phyloP scores from a whole-genome alignment of 2,113 vertebrate species.

The Columba livia region DNA sequence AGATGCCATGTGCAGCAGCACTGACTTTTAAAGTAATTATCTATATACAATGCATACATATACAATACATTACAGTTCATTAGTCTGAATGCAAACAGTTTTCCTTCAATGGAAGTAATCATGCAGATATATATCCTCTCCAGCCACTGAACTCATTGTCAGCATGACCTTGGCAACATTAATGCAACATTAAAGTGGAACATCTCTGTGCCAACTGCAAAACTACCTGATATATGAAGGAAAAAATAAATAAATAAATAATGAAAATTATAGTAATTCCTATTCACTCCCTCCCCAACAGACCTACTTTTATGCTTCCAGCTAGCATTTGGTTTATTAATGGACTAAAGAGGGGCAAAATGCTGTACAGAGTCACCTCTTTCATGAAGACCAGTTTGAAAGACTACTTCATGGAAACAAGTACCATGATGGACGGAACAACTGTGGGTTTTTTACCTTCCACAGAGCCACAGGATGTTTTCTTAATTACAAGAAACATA shows the following conservation, averaged over 20 bases:
- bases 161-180: not conserved
- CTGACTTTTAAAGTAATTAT: not conserved
- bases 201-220: not conserved
- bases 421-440: not conserved
- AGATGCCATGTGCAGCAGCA: not conserved
- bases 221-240: not conserved
- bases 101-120: not conserved
- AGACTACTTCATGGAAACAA: not conserved
- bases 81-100: not conserved
- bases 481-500: not conserved
- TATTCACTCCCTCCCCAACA: not conserved
- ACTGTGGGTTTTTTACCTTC: not conserved
- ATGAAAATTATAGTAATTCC: not conserved
- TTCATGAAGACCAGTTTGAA: not conserved
- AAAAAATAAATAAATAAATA: not conserved
- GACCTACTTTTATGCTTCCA: not conserved
- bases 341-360: not conserved
- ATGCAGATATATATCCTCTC: not conserved
- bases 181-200: not conserved
- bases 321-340: not conserved
- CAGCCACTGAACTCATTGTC: not conserved
- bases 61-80: not conserved
- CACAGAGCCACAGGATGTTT: not conserved
- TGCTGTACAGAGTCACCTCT: not conserved
- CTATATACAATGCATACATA: not conserved